These are phyloP conservation scores for Drosophila bipectinata DNA, from an alignment of 1,140 invertebrate species.

Conservation along the genomic window DNA sequence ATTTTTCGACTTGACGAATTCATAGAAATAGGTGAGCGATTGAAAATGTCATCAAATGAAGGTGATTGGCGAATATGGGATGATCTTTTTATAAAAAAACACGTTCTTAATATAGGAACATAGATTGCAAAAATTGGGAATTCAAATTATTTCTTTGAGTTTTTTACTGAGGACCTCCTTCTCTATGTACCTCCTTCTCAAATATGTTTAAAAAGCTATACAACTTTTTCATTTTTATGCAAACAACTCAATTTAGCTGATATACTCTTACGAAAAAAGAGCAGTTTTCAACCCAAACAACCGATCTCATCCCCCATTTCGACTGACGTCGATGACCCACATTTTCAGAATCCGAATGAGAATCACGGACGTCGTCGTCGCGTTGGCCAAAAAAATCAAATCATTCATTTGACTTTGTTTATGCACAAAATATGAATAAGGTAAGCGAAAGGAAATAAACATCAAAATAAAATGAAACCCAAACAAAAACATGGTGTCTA, in stretches of 20 bases:
- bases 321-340: slow-evolving; percentile 69
- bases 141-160: too few species aligned
- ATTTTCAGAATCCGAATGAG: slow-evolving; percentile 39
- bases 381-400: slow-evolving; percentile 44
- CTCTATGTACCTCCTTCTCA: too few species aligned
- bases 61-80: not conserved
- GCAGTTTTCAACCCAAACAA: slow-evolving; percentile 8
- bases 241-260: not conserved
- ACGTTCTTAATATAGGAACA: too few species aligned
- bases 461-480: slow-evolving; percentile 11
- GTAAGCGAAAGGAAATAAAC: slow-evolving; percentile 22
- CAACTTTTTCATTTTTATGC: too few species aligned
- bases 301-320: slow-evolving; percentile 9
- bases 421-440: slow-evolving; percentile 65
- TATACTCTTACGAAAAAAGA: not conserved
- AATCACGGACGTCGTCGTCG: slow-evolving; percentile 18
- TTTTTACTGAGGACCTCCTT: too few species aligned
- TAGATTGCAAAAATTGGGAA: too few species aligned
- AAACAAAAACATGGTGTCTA: slow-evolving; percentile 41
- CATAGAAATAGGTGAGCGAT: slow-evolving; percentile 9
- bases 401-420: slow-evolving; percentile 73
- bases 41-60: slow-evolving; percentile 6
- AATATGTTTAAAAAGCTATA: too few species aligned
- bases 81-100: not conserved
- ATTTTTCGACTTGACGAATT: slow-evolving; percentile 18